Percentiles rank a stretch among this genome's conserved stretches.
Evolutionary conservation across 2,888 invertebrate species (phyloP).

Genomic region (Emesis russula): DNA sequence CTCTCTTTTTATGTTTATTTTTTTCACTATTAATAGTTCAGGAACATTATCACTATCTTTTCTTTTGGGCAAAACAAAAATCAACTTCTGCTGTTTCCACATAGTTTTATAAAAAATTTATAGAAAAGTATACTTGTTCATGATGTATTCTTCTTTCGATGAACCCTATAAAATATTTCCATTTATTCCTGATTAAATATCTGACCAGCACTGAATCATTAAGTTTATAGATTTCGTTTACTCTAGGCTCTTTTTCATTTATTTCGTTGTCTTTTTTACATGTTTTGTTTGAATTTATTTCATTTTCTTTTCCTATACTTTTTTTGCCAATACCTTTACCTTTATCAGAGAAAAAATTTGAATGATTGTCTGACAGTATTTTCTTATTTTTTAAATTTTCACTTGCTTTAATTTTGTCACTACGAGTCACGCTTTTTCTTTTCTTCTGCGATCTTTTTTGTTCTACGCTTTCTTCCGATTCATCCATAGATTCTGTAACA

Average conservation of each 20-base stretch:
- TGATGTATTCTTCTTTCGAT: conserved; percentile 28
- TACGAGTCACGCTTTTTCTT: too few relatives aligned
- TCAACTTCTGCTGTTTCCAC: not conserved
- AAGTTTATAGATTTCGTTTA: conserved; percentile 17
- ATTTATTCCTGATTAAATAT: conserved; percentile 40
- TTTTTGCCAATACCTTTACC: not conserved
- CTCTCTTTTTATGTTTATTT: conserved; percentile 16
- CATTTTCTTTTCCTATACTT: conserved; percentile 10
- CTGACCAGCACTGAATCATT: conserved; percentile 37
- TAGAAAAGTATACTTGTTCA: not conserved
- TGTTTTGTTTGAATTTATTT: too few relatives aligned
- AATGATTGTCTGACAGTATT: too few relatives aligned
- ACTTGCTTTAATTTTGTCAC: too few relatives aligned
- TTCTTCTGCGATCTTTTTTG: too few relatives aligned
- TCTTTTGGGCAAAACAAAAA: conserved; percentile 29
- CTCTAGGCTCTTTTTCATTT: too few relatives aligned
- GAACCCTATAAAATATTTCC: conserved; percentile 38
- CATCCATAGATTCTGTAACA: too few relatives aligned
- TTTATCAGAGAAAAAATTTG: not conserved
- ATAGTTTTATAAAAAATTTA: not conserved
- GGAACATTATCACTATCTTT: conserved; percentile 40
- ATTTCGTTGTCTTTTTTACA: not conserved
- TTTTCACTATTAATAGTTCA: conserved; percentile 34
- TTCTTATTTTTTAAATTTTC: too few relatives aligned
- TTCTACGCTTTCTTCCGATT: too few relatives aligned